Percentiles rank a stretch among this genome's conserved stretches.
Conservation (phyloP, 2,113 vertebrate genomes). For the Argyrosomus japonicus region DNA sequence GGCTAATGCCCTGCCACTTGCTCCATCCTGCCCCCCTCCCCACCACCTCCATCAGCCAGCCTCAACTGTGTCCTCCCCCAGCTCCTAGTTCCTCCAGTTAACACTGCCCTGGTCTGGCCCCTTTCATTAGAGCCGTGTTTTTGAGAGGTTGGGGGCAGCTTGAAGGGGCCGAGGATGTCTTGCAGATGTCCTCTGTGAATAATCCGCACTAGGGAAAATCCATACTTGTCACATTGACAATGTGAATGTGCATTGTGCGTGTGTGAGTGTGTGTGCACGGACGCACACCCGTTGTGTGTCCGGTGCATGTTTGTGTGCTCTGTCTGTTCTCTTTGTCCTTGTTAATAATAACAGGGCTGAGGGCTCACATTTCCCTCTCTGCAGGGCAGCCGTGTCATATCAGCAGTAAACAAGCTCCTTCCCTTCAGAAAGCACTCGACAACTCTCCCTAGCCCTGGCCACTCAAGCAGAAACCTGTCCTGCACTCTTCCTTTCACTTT, state of each 20-base stretch:
- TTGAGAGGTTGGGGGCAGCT: conserved; percentile 70
- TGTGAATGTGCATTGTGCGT: conserved; percentile 42
- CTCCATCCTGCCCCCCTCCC: conserved; percentile 48
- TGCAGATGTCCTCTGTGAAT: conserved; percentile 86
- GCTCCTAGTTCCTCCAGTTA: conserved; percentile 70
- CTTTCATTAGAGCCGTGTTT: conserved; percentile 80
- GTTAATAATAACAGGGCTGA: conserved; percentile 90
- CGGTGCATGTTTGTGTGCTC: conserved; percentile 72
- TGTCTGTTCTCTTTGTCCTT: conserved; percentile 89
- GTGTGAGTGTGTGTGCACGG: conserved; percentile 50
- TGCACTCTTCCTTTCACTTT: conserved; percentile 78
- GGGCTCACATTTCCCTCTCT: conserved; percentile 85
- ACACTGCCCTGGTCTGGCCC: conserved; percentile 61
- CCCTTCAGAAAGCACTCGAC: conserved; percentile 83
- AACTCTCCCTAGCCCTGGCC: conserved; percentile 82
- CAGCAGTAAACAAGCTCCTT: conserved; percentile 88
- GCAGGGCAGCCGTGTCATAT: conserved; percentile 87
- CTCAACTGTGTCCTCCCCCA: conserved; percentile 67
- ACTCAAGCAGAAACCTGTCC: conserved; percentile 87
- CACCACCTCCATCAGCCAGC: conserved; percentile 70
- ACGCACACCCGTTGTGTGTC: conserved; percentile 55
- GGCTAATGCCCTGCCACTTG: conserved; percentile 84
- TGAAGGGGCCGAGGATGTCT: conserved; percentile 74
- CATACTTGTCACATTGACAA: conserved; percentile 86
- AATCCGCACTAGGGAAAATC: conserved; percentile 83